Percentiles rank a stretch among this genome's conserved stretches.
Conservation (phyloP, 1,140 invertebrate genomes). For the Ceratina australensis region DNA sequence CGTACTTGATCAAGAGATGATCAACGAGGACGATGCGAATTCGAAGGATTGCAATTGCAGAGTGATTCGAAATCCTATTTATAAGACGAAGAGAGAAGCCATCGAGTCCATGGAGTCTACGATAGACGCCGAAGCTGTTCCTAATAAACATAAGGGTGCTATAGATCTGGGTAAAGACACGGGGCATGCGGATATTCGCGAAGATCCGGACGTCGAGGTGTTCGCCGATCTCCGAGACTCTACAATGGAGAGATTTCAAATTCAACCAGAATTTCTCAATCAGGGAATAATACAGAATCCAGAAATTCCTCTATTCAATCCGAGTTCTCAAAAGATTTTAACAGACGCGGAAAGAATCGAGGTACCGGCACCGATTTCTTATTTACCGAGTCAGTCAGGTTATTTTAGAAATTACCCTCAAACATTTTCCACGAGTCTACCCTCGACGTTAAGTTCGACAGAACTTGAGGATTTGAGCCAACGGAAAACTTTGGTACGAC, state of each 20-base stretch:
- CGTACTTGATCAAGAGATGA: constrained; percentile 66
- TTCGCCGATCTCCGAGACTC: not conserved
- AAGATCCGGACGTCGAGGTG: not conserved
- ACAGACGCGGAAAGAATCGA: not conserved
- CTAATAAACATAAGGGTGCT: not conserved
- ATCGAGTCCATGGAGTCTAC: not conserved
- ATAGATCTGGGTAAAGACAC: not conserved
- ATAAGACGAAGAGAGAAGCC: constrained; percentile 6
- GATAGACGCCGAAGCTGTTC: not conserved
- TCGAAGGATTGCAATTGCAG: constrained; percentile 67
- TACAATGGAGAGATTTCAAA: not conserved
- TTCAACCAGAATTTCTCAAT: not conserved
- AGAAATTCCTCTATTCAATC: not conserved
- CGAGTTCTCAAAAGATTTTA: not conserved
- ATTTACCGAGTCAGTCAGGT: not conserved
- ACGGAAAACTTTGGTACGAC: not conserved
- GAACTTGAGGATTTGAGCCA: not conserved
- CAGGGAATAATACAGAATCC: not conserved
- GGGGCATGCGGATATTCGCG: not conserved
- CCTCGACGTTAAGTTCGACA: not conserved
- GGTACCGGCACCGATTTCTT: not conserved
- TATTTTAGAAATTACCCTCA: not conserved
- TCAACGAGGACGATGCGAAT: constrained; percentile 66
- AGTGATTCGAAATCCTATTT: constrained; percentile 18
- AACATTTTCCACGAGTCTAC: too few species aligned